phyloP scores from a whole-genome alignment of 2,888 invertebrate genomes.

The Amblyteles armatorius region DNA sequence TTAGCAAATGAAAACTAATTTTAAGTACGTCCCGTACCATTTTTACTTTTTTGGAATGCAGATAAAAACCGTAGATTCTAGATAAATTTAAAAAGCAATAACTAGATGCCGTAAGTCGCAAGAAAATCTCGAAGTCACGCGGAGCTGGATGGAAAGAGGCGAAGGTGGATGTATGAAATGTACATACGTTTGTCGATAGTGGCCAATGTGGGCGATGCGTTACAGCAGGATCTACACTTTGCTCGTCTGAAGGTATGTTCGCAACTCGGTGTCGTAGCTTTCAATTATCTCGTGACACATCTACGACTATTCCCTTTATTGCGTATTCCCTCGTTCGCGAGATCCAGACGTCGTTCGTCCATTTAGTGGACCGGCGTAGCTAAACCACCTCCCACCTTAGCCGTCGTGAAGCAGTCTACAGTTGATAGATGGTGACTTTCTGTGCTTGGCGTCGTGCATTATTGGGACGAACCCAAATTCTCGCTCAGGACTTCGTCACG shows the following conservation, averaged over 20 bases:
- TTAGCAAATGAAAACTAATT: no score
- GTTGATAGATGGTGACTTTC: background rate
- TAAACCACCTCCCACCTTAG: constrained; percentile 61
- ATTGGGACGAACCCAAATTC: background rate
- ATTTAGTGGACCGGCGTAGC: constrained; percentile 71
- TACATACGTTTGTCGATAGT: constrained; percentile 13
- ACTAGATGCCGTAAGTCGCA: constrained; percentile 1
- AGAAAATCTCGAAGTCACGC: constrained; percentile 1
- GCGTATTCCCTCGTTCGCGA: constrained; percentile 70
- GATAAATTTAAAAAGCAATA: constrained; percentile 38
- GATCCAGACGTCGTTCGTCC: constrained; percentile 68
- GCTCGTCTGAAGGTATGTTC: constrained; percentile 26
- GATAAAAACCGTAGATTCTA: background rate
- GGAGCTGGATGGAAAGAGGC: background rate
- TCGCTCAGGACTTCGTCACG: background rate
- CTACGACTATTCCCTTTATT: constrained; percentile 52
- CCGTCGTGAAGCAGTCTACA: background rate
- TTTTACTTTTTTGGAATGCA: background rate
- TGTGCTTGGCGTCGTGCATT: background rate
- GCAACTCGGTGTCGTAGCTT: constrained; percentile 71
- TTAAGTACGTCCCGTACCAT: background rate
- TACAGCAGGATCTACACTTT: constrained; percentile 38
- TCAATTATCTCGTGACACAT: constrained; percentile 76
- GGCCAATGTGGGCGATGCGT: constrained; percentile 12
- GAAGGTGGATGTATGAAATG: background rate